Evolutionary conservation across 1,140 invertebrate genomes (phyloP).

Genomic region (Aleiodes sp.): DNA sequence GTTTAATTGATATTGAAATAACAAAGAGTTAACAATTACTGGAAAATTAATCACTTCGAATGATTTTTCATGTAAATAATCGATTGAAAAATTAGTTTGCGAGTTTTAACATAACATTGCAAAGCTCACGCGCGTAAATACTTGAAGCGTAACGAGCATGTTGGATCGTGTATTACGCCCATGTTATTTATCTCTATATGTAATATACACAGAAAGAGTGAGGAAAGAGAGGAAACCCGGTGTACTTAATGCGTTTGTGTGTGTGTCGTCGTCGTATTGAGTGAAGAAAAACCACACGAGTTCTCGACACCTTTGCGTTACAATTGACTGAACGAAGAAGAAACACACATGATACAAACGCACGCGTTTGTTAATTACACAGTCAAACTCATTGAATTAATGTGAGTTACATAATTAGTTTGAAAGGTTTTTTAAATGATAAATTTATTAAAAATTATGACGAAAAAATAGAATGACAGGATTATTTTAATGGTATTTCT

Average conservation of each 20-base stretch:
- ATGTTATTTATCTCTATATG: neutral
- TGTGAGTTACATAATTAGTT: too few relatives aligned
- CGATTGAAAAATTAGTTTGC: neutral
- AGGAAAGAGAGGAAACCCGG: too few relatives aligned
- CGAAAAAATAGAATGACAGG: too few relatives aligned
- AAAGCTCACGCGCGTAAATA: neutral
- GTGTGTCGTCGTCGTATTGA: too few relatives aligned
- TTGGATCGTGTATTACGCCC: constrained; percentile 4
- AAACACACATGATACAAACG: neutral
- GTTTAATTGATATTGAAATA: too few relatives aligned
- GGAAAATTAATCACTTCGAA: neutral
- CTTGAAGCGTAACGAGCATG: neutral
- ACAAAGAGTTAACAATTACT: too few relatives aligned
- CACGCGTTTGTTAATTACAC: constrained; percentile 5
- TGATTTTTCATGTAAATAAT: neutral
- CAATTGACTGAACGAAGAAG: neutral
- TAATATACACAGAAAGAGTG: too few relatives aligned
- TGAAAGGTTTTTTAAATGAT: too few relatives aligned
- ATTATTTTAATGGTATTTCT: too few relatives aligned
- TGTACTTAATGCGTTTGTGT: too few relatives aligned
- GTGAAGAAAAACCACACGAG: constrained; percentile 4
- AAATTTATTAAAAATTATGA: too few relatives aligned
- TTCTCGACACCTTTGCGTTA: neutral
- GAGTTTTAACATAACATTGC: neutral
- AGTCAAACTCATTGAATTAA: too few relatives aligned